Percentiles rank a stretch among this genome's conserved stretches.
These are phyloP conservation scores for Eclectus roratus DNA, from an alignment of 2,113 vertebrate species.

Conservation along the genomic window DNA sequence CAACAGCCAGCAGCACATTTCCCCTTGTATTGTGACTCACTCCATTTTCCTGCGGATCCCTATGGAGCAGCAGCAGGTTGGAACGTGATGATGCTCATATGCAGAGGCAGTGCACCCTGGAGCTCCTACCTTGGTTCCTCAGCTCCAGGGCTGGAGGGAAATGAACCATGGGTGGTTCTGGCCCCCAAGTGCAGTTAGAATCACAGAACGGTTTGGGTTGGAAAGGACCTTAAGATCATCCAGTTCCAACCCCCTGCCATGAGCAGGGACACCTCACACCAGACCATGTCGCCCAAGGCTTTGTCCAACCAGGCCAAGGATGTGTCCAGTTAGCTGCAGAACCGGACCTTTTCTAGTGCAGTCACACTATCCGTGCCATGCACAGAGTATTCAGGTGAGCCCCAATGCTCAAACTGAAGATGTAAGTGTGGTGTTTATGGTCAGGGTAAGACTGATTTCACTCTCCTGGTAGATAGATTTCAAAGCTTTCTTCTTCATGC, in stretches of 20 bases:
- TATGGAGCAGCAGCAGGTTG: background rate
- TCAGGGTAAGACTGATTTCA: background rate
- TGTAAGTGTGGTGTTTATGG: background rate
- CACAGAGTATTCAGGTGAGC: background rate
- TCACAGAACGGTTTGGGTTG: background rate
- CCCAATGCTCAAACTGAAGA: background rate
- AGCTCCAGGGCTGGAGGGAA: background rate
- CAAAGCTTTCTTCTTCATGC: background rate
- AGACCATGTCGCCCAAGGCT: background rate
- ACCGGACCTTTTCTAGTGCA: background rate
- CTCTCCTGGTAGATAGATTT: background rate
- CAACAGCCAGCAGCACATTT: background rate
- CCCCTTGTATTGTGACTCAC: background rate
- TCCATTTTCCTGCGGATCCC: background rate
- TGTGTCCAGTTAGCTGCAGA: background rate
- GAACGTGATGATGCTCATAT: background rate
- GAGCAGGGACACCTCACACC: background rate
- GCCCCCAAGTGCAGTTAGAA: background rate
- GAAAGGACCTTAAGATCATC: background rate
- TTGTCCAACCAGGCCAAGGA: background rate
- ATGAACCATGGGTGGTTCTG: conserved; percentile 40
- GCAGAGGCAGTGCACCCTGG: background rate
- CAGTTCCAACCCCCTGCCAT: background rate
- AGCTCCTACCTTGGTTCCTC: background rate
- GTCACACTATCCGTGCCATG: conserved; percentile 7